Base-by-base conservation (phyloP, 2,113 vertebrate genomes). In the Vulpes ferrilata region DNA sequence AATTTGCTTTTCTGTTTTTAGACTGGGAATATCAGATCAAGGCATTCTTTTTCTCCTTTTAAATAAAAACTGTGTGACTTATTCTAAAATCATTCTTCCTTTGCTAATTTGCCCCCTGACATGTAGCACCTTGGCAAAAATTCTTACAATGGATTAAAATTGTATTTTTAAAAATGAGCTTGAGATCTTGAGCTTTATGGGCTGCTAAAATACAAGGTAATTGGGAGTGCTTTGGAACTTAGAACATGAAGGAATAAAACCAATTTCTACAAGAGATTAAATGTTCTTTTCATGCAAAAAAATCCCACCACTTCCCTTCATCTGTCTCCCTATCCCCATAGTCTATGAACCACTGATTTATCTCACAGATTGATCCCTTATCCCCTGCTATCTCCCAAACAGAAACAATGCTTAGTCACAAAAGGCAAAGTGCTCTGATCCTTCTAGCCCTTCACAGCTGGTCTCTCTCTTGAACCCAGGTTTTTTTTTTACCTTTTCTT, bases 101-200 rank as follows among this genome's bases (percentile, higher is more conserved):
- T 89, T 97, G 74, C 95, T 98, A 97, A 97, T 98, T 98, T 97
- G 43, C 84, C 90, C 90, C 86, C 23, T 97, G 83, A 90, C 90
- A 97, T 22, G 89, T 19, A 97, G 65, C 35, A 88, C 27, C 88
- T 97, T 97, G 95, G 92, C 74, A 96, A 62, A 94, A n/a, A 11
- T 86, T 96, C 95, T 94, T 65, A 96, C 95, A 93, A 89, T 79
- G 92, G 60, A 96, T 98, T 94, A 97, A 98, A 98, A 97, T 82
- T 11, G 0, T 97, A 83, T 97, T 93, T 98, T 97, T 55, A 84
- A 48, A 97, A 97, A 95, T 96, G 15, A 98, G 94, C 86, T 97
- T 97, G 59, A 95, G 71, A 92, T 92, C 57, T 92, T 87, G 30
- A 60, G 35, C 20, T 95, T 93, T 93, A 60, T 90, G 65, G 11